Base-by-base conservation (phyloP, 2,113 vertebrate species). In the Sorex araneus region DNA sequence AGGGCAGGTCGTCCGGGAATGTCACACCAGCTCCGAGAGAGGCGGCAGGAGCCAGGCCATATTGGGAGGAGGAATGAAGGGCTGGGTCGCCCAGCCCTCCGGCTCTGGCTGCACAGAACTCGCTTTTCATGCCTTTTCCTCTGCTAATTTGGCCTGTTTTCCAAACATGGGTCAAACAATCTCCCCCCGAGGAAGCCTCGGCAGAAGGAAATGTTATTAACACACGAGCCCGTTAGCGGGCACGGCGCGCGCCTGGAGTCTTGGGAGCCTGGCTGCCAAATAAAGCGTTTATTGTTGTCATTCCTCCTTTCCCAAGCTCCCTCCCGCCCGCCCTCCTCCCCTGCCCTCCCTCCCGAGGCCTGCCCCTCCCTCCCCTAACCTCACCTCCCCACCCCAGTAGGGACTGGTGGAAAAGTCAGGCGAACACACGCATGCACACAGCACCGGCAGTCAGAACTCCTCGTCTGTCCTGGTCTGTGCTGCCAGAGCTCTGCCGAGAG, bases 281-380 rank as follows among this genome's bases (percentile, higher is more conserved):
- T 96, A 98, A 98, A 98, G 98, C 97, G 97, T 96, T 96, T 92
- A 97, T 98, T 98, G 98, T 98, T 98, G 97, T 98, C 97, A 95
- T 94, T 96, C 91, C 96, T 95, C 84, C 80, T 95, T 97, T 40
- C 97, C 97, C 97, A 84, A 95, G 95, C 77, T 78, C 87, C 92
- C 92, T 94, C 96, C 95, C 96, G 87, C 84, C 47, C 95, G 95
- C 92, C 95, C 92, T 70, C 60, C 84, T 69, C 91, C 95, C 94
- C 25, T 60, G 77, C 71, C 8, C 77, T 75, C 27, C 70, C 95
- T 92, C 93, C 94, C 15, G 3, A n/a, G n/a, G 89, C 73, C 80
- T 80, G 93, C 90, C 97, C 88, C 94, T 95, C 96, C 97, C 90
- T 89, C 84, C 83, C 96, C 95, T 96, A 97, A 93, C 96, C 96